phyloP scores from a whole-genome alignment of 2,888 invertebrate species.

The Yponomeuta evonymella region DNA sequence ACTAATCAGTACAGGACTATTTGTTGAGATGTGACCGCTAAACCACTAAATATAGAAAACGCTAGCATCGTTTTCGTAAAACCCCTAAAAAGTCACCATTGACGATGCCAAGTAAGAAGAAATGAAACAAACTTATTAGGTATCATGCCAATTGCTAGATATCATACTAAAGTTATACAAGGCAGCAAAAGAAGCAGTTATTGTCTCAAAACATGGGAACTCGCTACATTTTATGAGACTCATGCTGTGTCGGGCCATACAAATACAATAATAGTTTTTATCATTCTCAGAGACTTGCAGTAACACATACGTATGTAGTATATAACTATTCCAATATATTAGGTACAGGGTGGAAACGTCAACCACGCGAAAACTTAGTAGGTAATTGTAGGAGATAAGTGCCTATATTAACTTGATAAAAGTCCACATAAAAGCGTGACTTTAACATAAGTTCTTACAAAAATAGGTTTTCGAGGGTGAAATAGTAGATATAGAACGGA shows the following conservation, averaged over 20 bases:
- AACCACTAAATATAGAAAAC: not conserved
- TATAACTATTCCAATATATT: conserved; percentile 37
- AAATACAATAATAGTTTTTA: not conserved
- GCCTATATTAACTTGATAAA: too few relatives aligned
- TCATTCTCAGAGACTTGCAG: conserved; percentile 11
- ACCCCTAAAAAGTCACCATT: not conserved
- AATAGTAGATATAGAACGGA: too few relatives aligned
- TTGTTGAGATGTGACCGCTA: conserved; percentile 24
- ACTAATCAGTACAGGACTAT: conserved; percentile 54
- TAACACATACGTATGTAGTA: conserved; percentile 8
- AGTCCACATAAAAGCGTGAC: too few relatives aligned
- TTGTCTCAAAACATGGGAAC: conserved; percentile 46
- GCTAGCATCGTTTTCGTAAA: not conserved
- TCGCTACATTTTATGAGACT: not conserved
- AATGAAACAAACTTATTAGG: not conserved
- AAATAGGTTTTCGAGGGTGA: too few relatives aligned
- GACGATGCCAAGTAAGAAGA: not conserved
- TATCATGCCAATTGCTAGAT: not conserved
- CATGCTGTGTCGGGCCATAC: conserved; percentile 20
- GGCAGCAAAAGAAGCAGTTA: conserved; percentile 39
- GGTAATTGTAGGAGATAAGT: too few relatives aligned
- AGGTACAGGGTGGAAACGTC: conserved; percentile 32
- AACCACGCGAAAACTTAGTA: too few relatives aligned
- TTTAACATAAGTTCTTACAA: too few relatives aligned
- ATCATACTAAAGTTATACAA: not conserved